Evolutionary conservation across 2,888 invertebrate species (phyloP).

Genomic region (Zaprionus bogoriensis): DNA sequence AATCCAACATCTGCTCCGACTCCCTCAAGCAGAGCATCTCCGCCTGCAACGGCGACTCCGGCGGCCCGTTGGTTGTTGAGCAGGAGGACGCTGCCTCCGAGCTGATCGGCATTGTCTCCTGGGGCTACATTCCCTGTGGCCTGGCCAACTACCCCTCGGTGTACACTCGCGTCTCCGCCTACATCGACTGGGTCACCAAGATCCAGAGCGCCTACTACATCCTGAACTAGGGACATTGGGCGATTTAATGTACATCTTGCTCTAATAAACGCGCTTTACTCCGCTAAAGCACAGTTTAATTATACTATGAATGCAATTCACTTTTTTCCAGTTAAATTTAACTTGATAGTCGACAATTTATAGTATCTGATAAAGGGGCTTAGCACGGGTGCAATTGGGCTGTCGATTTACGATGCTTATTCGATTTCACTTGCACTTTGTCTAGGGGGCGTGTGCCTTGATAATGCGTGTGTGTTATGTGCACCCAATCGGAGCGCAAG

Average conservation of each 20-base stretch:
- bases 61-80: conserved; percentile 80
- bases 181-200: conserved; percentile 81
- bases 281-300: conserved; percentile 2
- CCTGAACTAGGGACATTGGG: conserved; percentile 50
- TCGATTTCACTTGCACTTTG: neutral
- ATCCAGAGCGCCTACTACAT: conserved; percentile 67
- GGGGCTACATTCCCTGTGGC: conserved; percentile 84
- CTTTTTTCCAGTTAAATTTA: neutral
- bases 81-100: conserved; percentile 43
- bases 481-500: conserved; percentile 1
- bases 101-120: conserved; percentile 84
- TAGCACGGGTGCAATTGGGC: conserved; percentile 3
- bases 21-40: conserved; percentile 81
- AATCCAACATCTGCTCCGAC: conserved; percentile 83
- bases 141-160: conserved; percentile 81
- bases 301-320: neutral
- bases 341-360: neutral
- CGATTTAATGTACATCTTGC: too few species aligned
- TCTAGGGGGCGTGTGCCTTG: conserved; percentile 13
- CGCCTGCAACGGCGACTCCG: conserved; percentile 83
- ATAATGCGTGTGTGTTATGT: neutral
- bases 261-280: conserved; percentile 31
- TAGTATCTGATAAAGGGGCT: conserved; percentile 2
- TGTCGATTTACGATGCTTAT: conserved; percentile 13
- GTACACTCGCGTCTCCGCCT: conserved; percentile 83